phyloP scores from a whole-genome alignment of 1,140 invertebrate species.

The Doryteuthis pealeii region DNA sequence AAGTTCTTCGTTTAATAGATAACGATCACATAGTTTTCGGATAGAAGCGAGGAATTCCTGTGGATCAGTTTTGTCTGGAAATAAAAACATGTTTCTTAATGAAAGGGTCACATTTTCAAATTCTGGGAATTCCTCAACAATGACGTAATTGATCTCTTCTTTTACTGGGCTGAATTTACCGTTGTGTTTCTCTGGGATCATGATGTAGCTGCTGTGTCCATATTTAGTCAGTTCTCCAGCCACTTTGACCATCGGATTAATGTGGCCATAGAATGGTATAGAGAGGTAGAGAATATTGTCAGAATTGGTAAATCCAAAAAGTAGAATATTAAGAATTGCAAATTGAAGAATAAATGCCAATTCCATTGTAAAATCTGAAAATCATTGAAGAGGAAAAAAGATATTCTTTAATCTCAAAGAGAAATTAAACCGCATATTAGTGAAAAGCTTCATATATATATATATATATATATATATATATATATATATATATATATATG shows the following conservation, averaged over 20 bases:
- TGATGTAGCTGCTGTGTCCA: conserved; percentile 18
- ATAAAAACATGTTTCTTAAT: too few species aligned
- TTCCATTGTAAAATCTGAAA: too few species aligned
- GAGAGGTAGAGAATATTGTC: conserved; percentile 17
- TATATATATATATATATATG: conserved; percentile 6
- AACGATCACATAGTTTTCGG: not conserved
- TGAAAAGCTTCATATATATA: not conserved
- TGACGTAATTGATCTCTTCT: too few species aligned
- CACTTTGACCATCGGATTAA: not conserved
- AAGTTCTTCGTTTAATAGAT: conserved; percentile 13
- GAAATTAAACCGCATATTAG: not conserved
- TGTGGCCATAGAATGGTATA: conserved; percentile 16
- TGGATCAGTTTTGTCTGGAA: not conserved
- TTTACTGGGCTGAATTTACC: not conserved
- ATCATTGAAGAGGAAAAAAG: too few species aligned
- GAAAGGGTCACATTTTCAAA: too few species aligned
- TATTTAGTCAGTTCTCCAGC: conserved; percentile 10
- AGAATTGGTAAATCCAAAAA: not conserved
- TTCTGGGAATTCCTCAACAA: too few species aligned
- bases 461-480: not conserved
- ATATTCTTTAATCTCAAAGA: too few species aligned
- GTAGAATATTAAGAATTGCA: too few species aligned
- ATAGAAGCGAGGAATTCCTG: not conserved
- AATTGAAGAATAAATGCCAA: too few species aligned
- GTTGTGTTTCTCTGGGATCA: not conserved